Evolutionary conservation across 2,113 vertebrate species (phyloP), one percentile per base, ranked within the genome.

Genomic region (Dicaeum eximium): DNA sequence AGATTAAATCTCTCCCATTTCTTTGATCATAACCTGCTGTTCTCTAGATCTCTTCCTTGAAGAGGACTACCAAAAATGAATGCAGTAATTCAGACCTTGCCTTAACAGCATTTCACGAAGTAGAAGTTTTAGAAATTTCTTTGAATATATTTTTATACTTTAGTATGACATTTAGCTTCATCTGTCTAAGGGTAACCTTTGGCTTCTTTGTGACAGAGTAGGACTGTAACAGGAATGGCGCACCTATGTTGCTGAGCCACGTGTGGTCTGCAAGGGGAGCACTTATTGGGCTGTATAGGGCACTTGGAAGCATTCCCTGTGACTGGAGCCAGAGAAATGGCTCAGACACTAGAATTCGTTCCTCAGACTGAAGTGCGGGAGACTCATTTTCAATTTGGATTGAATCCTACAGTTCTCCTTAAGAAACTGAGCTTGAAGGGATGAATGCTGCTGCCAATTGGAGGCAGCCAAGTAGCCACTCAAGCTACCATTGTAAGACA

Each of bases 21-120:
- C n/a, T 96, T 92, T 94, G 66, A 88, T 92, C 40, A 38, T 79
- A 86, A 50, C 45, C n/a, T 72, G 8, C 48, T 87, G 24, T 90
- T 70, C 27, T 73, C 50, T 80, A 38, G 25, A 50, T 88, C 56
- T 80, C 38, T 88, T 86, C 64, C 88, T 73, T 93, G 58, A 94
- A 88, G 53, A 31, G 61, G 35, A 15, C 58, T 80, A 56, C 25
- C 20, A 58, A 81, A 81, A 57, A 25, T 56, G 40, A 22, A 60
- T 85, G 33, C 40, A 57, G 38, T 85, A 85, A 88, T 82, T 78
- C 50, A 88, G 61, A 66, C 20, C 17, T 20, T 85, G 61, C 13
- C 15, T 61, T 88, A 72, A 70, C 11, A 90, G 37, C 40, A 53
- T 62, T 65, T 90, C 31, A 66, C 1, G 2, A 78, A 90, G 64